Base-by-base conservation (phyloP, 2,888 invertebrate genomes). In the Chrysolina haemoptera region DNA sequence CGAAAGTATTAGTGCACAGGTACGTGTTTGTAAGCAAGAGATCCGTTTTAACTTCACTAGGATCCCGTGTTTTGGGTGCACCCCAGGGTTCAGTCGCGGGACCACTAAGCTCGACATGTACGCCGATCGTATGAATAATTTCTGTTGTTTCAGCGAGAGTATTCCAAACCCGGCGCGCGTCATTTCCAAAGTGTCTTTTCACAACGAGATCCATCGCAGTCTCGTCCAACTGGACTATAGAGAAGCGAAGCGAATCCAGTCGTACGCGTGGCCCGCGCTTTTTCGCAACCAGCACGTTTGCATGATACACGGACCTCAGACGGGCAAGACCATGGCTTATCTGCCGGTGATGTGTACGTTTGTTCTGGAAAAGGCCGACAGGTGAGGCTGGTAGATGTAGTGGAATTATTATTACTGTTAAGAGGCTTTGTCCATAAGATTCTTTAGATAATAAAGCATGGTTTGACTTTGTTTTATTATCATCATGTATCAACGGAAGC, bases 311-410 rank as follows among this genome's bases (percentile, higher is more conserved):
- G 89, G 91, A 0, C 83, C 88, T 0, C 86, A 87, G 14, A 90
- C 91, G 68, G 94, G 94, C 0, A 94, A 95, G 88, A 94, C 95
- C 0, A 86, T 93, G 82, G 92, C 93, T 0, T 95, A 94, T 83
- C 84, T 94, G 35, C 91, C 94, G 14, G 91, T 94, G 0, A 86
- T 96, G 4, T 89, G 93, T 67, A 91, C 92, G 65, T 88, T 91
- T 69, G 86, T 94, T 8, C 85, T 88, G 16, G 90, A 91, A 82
- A 85, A 84, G 41, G 83, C 85, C 3, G 90, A 91, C 80, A 83
- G 85, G 59, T 59, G 35, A 22, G 35, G 35, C 35, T 35, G 35
- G 35, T 35, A 6, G 35, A 35, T 8, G 4, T 8, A 35, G 35
- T 8, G 4, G 35, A 8, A 35, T 35, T 35, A 35, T 35, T 35